Evolutionary conservation across 37 sponge, comb jelly and placozoan genomes (phyloP), one percentile per base, ranked within the genome.

Genomic region (Spongilla lacustris): DNA sequence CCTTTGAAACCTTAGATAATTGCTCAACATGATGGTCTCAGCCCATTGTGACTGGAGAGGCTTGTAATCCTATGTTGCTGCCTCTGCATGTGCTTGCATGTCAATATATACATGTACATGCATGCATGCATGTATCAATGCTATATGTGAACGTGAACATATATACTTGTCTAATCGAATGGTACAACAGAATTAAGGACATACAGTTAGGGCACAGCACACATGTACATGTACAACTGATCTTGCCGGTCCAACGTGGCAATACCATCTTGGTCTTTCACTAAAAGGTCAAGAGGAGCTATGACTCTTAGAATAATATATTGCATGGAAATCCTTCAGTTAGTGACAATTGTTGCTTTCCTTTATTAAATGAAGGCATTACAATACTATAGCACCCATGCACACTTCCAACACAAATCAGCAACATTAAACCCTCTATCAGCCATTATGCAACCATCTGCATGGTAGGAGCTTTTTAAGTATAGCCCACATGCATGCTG

Each of bases 341-440:
- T 75, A 36, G 33, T 23, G 38, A 28, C 21, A 88, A 32, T 66
- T 88, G 83, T 69, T 88, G 81, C 67, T 82, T 82, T 17, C 89
- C 89, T 41, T 67, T 74, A 31, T 82, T 41, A 41, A 41, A 41
- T 41, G 41, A 41, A 41, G 41, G 41, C 41, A 41, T 41, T 41
- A 41, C 41, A 82, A 69, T 82, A 88, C 8, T 82, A 71, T n/a
- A n/a, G n/a, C n/a, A n/a, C n/a, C n/a, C n/a, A n/a, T n/a, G n/a
- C n/a, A n/a, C n/a, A 2, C 78, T 79, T 12, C 81, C 74, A 17
- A 38, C 90, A 68, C 49, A n/a, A 25, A 10, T 89, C 90, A 46
- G 49, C 31, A 35, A 77, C 48, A 38, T 67, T 84, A 78, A 89
- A 89, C 22, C 90, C 90, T 49, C 90, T 84, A 70, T 89, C 90